Evolutionary conservation across 2,113 vertebrate genomes (phyloP), one percentile per base, ranked within the genome.

Genomic region (Oriolus oriolus): DNA sequence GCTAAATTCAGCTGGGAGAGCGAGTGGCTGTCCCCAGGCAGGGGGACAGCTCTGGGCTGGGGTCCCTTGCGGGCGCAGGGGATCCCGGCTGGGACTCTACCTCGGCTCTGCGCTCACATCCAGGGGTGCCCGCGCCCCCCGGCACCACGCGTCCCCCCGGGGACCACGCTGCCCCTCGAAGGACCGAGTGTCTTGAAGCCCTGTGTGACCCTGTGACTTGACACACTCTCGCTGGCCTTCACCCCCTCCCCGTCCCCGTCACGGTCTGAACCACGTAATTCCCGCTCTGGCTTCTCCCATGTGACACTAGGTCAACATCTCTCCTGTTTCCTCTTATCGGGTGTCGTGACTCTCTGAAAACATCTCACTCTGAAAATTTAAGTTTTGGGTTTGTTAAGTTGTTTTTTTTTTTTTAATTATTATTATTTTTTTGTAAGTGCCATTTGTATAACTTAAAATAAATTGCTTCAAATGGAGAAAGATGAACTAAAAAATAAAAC

Each of bases 391-490:
- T 98, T 97, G 97, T 96, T 98, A n/a, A n/a, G n/a, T n/a, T 4
- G 16, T 57, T 95, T 97, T 59, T 66, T 41, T 54, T 56, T 91
- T 93, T 98, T 98, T 61, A 28, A 90, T 98, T 97, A 76, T 98
- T 97, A 76, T 98, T 98, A 87, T 98, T 98, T 98, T 98, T 98
- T 98, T 98, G 98, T 98, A 98, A 97, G 98, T 99, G 99, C 99
- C 99, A 99, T 99, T 99, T 99, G 98, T 99, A 99, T 98, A 99
- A 98, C 98, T 98, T 97, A 98, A 98, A 98, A 96, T 98, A 98
- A 97, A 98, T 97, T 97, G 97, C 97, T 98, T 98, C 98, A 98
- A 99, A 98, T 99, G 97, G 98, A 98, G 97, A 98, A 98, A 90
- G 97, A 98, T 94, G 94, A 98, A 98, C 97, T 90, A 97, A 98